Base-by-base conservation (phyloP, 2,113 vertebrate genomes). In the Pseudorhombus dupliciocellatus region DNA sequence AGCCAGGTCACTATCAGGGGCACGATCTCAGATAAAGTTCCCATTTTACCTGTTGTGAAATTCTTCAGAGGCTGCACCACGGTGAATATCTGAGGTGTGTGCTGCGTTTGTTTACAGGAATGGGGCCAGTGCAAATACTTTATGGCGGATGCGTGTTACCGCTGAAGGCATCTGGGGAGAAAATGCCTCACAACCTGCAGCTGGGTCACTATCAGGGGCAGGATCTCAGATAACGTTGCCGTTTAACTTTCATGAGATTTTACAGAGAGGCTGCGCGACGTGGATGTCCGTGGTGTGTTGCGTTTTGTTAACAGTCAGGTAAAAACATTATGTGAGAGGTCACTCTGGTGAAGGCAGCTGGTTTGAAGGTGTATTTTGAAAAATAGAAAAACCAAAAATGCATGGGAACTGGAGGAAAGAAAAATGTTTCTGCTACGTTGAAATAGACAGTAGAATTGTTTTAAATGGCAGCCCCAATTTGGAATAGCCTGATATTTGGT, bases 1-100 rank as follows among this genome's bases (percentile, higher is more conserved):
- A 74, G 83, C 69, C 16, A 53, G 81, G 51, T 73, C 50, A 4
- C 82, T 79, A 89, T 92, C 89, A 54, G 70, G 63, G 54, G 59
- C 30, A 55, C 52, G 18, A 90, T 93, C 84, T 81, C 46, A 84
- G 90, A 92, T 90, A 88, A 88, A 48, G 58, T 73, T 81, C 66
- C 75, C 56, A 59, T 91, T 91, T 87, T 86, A 86, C 76, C 40
- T 53, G 69, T 80, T 75, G 77, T 80, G 66, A 81, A 85, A 90
- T 85, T 86, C 76, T 90, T 90, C 82, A 88, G 87, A 62, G 68
- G 80, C 56, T 0, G 34, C n/a, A 30, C 42, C 30, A 72, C 60
- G 31, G 26, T 18, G 46, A 55, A 55, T 58, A 70, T 66, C 64
- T 50, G 77, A 50, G 68, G 70, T 77, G 73, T 55, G 60, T 73